Evolutionary conservation across 2,888 invertebrate genomes (phyloP), one percentile per base, ranked within the genome.

Genomic region (Eurytoma californica): DNA sequence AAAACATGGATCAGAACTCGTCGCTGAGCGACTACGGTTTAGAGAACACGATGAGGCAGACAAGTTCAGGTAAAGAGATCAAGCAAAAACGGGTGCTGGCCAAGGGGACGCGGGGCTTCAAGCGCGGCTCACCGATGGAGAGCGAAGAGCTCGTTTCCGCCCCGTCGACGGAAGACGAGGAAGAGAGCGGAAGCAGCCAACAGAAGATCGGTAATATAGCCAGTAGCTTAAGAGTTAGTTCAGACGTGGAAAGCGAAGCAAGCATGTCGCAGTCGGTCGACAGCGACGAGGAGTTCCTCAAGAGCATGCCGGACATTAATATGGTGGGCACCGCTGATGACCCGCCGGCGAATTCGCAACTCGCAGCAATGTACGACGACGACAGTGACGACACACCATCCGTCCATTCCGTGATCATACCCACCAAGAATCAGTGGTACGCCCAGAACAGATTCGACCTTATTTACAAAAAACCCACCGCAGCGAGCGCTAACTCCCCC

Each of bases 231-330:
- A 61, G 18, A 16, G 0, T 68, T 67, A 51, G 9, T 14, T 9
- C 47, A 14, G 30, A 68, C 18, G 9, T 30, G 20, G n/a, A 5
- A 16, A 53, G 28, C 3, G 24, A 53, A 28, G 30, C 53, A 12
- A 30, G 24, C 53, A 28, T 20, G 53, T 39, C 61, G 28, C 30
- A 7, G 39, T n/a, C 61, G 16, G 4, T 61, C 1, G 30, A 39
- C 39, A 65, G 58, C 7, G 72, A 72, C 18, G 84, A 86, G 9
- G 86, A 88, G 51, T 81, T 87, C 66, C 65, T 88, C 16, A 81
- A 69, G 5, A 86, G 82, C 18, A 83, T 88, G 61, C 88, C 88
- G 13, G 84, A 81, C 18, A 84, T 88, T 47, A 83, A 78, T 63
- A 85, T 88, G 72, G 83, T 82, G n/a, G 86, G 86, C 47, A 86